Evolutionary conservation across 2,113 vertebrate genomes (phyloP).

Genomic region (Ranitomeya variabilis): DNA sequence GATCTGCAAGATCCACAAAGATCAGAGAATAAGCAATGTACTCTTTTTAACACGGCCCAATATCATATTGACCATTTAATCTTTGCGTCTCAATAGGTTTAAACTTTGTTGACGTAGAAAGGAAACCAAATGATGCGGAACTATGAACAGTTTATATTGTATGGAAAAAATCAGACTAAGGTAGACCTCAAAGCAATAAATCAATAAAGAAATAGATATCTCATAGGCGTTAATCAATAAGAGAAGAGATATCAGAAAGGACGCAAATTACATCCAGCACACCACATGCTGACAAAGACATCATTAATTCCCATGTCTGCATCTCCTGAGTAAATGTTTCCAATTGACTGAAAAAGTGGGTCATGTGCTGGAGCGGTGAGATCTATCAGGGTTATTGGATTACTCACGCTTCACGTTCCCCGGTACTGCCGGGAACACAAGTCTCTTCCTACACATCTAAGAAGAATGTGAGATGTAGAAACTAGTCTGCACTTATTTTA

Average conservation of each 20-base stretch:
- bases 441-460: conserved; percentile 69
- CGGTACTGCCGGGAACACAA: conserved; percentile 74
- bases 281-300: conserved; percentile 41
- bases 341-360: conserved; percentile 89
- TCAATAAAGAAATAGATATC: not conserved
- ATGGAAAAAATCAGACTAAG: not conserved
- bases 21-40: not conserved
- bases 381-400: conserved; percentile 89
- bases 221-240: not conserved
- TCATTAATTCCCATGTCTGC: conserved; percentile 56
- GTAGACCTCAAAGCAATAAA: not conserved
- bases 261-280: conserved; percentile 11
- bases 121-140: not conserved
- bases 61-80: not conserved
- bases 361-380: conserved; percentile 85
- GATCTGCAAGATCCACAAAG: no score
- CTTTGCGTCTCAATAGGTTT: no score
- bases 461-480: not conserved
- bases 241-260: not conserved
- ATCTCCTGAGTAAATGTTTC: conserved; percentile 74
- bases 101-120: not conserved
- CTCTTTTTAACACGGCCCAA: not conserved
- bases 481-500: not conserved
- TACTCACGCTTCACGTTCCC: conserved; percentile 90
- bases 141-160: not conserved